phyloP scores from a whole-genome alignment of 1,140 invertebrate species.

The Drosophila albomicans region DNA sequence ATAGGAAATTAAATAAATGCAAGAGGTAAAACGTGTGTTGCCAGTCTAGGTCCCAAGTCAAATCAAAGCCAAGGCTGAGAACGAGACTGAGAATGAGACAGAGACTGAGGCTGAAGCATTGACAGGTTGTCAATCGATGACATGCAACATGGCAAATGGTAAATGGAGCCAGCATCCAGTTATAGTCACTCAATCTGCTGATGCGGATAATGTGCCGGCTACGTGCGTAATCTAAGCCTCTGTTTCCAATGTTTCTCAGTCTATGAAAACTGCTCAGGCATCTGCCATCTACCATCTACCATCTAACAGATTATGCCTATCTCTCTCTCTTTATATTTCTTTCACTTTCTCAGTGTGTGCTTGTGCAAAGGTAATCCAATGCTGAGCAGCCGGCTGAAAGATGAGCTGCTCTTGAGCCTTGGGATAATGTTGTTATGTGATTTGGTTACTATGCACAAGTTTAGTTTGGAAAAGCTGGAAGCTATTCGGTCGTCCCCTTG shows the following conservation, averaged over 20 bases:
- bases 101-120: constrained; percentile 4
- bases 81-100: neutral
- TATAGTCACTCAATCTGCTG: constrained; percentile 34
- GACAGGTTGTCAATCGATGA: constrained; percentile 59
- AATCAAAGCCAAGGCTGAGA: constrained; percentile 13
- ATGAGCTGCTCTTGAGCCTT: neutral
- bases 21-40: constrained; percentile 31
- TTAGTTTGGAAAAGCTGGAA: neutral
- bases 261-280: no score
- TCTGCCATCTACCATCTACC: neutral
- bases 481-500: neutral
- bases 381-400: neutral
- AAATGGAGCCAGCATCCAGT: constrained; percentile 20
- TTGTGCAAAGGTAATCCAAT: constrained; percentile 7
- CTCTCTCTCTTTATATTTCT: neutral
- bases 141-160: constrained; percentile 28
- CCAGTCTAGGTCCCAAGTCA: neutral
- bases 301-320: neutral
- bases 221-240: constrained; percentile 37
- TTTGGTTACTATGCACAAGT: constrained; percentile 10
- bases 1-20: constrained; percentile 72
- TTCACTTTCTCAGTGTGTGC: neutral
- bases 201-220: constrained; percentile 37
- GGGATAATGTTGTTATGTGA: constrained; percentile 36
- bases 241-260: constrained; percentile 2